phyloP scores from a whole-genome alignment of 2,113 vertebrate genomes.

The Tor tambroides region DNA sequence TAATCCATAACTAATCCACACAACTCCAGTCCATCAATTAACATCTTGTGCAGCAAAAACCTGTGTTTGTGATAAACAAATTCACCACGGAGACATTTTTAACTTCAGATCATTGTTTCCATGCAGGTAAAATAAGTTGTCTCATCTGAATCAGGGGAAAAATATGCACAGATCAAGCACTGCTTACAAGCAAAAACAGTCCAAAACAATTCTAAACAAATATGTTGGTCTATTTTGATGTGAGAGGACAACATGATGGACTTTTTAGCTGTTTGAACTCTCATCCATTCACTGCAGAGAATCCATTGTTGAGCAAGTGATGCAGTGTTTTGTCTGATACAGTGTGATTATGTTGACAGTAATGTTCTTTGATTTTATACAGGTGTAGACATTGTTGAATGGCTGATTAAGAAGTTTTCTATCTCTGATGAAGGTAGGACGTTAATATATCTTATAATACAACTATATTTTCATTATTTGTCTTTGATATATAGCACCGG shows the following conservation, averaged over 20 bases:
- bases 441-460: background rate
- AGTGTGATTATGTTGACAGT: background rate
- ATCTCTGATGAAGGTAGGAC: constrained; percentile 85
- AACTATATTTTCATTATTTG: background rate
- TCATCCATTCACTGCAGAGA: background rate
- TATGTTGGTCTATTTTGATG: background rate
- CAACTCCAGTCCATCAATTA: background rate
- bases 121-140: no score
- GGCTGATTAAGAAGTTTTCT: constrained; percentile 84
- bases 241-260: background rate
- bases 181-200: background rate
- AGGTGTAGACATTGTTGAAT: constrained; percentile 85
- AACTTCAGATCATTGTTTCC: background rate
- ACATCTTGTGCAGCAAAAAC: background rate
- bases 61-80: background rate
- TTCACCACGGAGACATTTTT: background rate
- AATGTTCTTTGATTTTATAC: constrained; percentile 31
- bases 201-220: background rate
- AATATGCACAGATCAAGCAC: background rate
- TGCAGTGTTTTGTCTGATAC: background rate
- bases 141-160: no score
- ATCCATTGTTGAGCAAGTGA: no score
- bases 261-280: background rate
- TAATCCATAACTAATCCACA: background rate
- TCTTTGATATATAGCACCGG: background rate